A percentile compares a stretch with the other conserved stretches of the same genome.
Conservation (phyloP, 2,113 vertebrate species). For the Lagopus muta region DNA sequence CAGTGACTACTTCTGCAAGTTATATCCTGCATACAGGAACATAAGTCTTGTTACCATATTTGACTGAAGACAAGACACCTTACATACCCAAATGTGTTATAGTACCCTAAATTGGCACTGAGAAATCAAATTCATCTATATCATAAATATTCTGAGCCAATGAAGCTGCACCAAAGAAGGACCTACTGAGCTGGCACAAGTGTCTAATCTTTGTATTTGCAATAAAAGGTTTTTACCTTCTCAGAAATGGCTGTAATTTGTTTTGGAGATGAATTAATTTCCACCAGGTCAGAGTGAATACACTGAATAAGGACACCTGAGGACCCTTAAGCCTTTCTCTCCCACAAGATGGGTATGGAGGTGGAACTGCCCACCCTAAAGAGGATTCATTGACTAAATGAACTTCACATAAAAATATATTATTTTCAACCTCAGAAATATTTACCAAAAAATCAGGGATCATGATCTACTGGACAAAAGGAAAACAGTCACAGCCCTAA, state of each 20-base stretch:
- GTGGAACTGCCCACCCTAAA: conserved; percentile 22
- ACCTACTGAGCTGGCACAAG: conserved; percentile 33
- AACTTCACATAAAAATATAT: conserved; percentile 74
- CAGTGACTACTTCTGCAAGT: neutral
- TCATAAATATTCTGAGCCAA: neutral
- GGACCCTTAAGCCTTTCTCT: conserved; percentile 2
- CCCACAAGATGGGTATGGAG: neutral
- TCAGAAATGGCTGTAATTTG: conserved; percentile 37
- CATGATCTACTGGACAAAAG: conserved; percentile 93
- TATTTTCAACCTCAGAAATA: conserved; percentile 87
- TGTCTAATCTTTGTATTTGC: neutral
- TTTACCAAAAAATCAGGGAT: conserved; percentile 93
- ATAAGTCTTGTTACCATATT: neutral
- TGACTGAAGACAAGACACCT: neutral
- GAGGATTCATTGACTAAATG: conserved; percentile 27
- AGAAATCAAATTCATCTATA: neutral
- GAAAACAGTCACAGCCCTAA: conserved; percentile 93
- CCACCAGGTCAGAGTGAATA: conserved; percentile 58
- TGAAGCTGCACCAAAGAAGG: neutral
- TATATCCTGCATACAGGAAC: neutral
- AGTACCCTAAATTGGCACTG: neutral
- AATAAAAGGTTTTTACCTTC: conserved; percentile 13
- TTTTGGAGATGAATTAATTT: conserved; percentile 47
- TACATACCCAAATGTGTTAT: neutral
- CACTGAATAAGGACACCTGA: conserved; percentile 25